These are phyloP conservation scores for Holacanthus passer DNA, from an alignment of 2,113 vertebrate genomes.

Conservation along the genomic window DNA sequence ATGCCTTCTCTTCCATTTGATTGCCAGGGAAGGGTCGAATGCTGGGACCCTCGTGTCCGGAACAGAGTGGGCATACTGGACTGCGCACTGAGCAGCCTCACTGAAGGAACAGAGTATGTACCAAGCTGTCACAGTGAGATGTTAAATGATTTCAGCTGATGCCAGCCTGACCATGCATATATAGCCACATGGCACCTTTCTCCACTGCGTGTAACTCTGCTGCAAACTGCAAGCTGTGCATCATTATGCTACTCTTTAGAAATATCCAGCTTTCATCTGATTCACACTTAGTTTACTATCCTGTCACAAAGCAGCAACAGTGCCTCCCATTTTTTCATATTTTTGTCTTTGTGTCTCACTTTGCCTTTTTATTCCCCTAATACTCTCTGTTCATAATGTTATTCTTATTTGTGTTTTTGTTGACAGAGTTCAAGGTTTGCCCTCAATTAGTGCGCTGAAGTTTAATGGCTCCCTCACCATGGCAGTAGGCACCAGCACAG, in stretches of 20 bases:
- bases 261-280: constrained; percentile 4
- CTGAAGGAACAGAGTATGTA: constrained; percentile 92
- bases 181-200: constrained; percentile 30
- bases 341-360: not conserved
- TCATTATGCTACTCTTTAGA: not conserved
- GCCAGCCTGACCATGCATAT: constrained; percentile 6
- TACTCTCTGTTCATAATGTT: not conserved
- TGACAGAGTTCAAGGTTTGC: constrained; percentile 90
- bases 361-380: not conserved
- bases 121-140: not conserved
- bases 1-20: not conserved
- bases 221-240: constrained; percentile 21
- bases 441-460: constrained; percentile 91
- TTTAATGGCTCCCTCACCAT: constrained; percentile 92
- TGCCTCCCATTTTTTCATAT: not conserved
- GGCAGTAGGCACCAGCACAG: constrained; percentile 95
- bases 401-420: constrained; percentile 26
- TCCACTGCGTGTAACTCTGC: not conserved
- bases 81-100: constrained; percentile 92
- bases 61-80: constrained; percentile 91
- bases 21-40: constrained; percentile 93
- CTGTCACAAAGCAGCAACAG: not conserved
- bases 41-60: constrained; percentile 95
- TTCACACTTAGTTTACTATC: no score
- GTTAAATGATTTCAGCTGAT: constrained; percentile 1